These are phyloP conservation scores for Sminthopsis crassicaudata DNA, from an alignment of 2,113 vertebrate genomes.

Conservation along the genomic window DNA sequence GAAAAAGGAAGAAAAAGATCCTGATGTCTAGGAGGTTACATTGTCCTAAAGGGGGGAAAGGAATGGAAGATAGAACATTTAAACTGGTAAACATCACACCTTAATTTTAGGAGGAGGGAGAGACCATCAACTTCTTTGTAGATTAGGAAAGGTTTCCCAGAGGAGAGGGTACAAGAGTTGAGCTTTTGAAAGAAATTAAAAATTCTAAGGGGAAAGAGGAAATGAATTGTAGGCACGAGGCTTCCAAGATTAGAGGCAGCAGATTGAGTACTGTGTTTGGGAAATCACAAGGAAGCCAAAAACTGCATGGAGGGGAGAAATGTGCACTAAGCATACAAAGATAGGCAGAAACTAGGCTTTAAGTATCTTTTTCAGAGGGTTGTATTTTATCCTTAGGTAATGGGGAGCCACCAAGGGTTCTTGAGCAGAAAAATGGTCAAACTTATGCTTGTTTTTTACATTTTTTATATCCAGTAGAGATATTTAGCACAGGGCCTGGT, in stretches of 20 bases:
- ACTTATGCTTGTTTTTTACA: not conserved
- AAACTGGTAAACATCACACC: not conserved
- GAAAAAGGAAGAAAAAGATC: not conserved
- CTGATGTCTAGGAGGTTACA: not conserved
- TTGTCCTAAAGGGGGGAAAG: not conserved
- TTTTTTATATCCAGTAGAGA: too few relatives aligned
- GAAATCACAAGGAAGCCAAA: not conserved
- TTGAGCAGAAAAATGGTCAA: not conserved
- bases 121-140: not conserved
- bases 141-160: not conserved
- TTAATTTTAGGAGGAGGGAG: not conserved
- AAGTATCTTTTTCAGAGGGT: not conserved
- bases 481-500: too few relatives aligned
- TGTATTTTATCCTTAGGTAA: not conserved
- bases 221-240: not conserved
- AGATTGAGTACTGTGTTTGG: not conserved
- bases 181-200: not conserved
- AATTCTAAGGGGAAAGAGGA: not conserved
- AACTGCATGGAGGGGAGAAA: not conserved
- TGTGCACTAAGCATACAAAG: not conserved
- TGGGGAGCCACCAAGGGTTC: not conserved
- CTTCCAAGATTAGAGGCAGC: not conserved
- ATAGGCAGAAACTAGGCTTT: not conserved
- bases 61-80: not conserved
- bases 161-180: not conserved